Percentiles rank a stretch among this genome's conserved stretches.
These are phyloP conservation scores for Periophthalmus magnuspinnatus DNA, from an alignment of 2,797 vertebrate genomes.

Conservation along the genomic window DNA sequence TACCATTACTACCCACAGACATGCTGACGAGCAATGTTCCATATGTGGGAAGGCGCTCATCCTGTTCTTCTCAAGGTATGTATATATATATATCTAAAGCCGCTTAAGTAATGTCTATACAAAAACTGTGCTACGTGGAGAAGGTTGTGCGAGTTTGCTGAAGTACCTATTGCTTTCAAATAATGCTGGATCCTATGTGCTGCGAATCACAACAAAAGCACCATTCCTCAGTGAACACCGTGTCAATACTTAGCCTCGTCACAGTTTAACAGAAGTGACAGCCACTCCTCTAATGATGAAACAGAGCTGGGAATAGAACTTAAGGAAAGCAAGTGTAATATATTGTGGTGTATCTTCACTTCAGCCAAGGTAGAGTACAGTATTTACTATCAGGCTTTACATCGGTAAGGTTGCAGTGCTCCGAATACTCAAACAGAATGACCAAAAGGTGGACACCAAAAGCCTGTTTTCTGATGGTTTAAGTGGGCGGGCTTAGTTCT, in stretches of 20 bases:
- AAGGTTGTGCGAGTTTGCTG: not conserved
- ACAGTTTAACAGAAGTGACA: not conserved
- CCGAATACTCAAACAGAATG: not conserved
- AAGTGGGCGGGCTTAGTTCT: constrained; percentile 12
- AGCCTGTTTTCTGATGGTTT: constrained; percentile 6
- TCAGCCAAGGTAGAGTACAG: not conserved
- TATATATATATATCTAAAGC: not conserved
- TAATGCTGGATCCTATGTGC: too few species aligned
- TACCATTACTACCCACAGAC: not conserved
- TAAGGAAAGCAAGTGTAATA: too few species aligned
- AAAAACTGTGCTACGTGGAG: not conserved
- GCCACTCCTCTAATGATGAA: not conserved
- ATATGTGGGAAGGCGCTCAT: not conserved
- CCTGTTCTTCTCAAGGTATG: not conserved
- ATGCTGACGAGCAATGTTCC: not conserved
- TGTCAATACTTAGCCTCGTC: not conserved
- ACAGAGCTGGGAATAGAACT: not conserved
- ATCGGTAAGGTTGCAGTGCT: not conserved
- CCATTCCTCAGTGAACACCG: not conserved
- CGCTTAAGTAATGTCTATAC: not conserved
- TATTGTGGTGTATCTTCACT: too few species aligned
- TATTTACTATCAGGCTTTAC: not conserved
- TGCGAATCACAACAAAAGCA: not conserved
- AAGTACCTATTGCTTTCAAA: not conserved
- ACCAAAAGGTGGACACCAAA: constrained; percentile 13